Percentiles rank a stretch among this genome's conserved stretches.
These are phyloP conservation scores for human DNA, from an alignment of 2,113 vertebrate species.

Conservation along the genomic window GRCh38 chr13:91888501-91889000, in stretches of 20 bases:
- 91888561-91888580: background rate
- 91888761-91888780: background rate
- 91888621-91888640: background rate
- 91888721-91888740: background rate
- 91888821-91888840: too few species aligned
- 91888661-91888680: background rate
- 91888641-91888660: background rate
- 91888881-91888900: background rate
- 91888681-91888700: background rate
- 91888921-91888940: background rate
- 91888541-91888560: background rate
- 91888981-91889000: fast-evolving
- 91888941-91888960: background rate
- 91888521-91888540: background rate
- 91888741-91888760: background rate
- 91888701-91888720: background rate
- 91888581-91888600: background rate
- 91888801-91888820: too few species aligned
- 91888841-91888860: background rate
- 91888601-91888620: background rate
- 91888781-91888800: background rate
- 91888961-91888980: background rate
- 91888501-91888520: background rate
- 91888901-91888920: background rate
- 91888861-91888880: background rate